phyloP scores from a whole-genome alignment of 2,797 vertebrate species.

The Chaunax sp. region DNA sequence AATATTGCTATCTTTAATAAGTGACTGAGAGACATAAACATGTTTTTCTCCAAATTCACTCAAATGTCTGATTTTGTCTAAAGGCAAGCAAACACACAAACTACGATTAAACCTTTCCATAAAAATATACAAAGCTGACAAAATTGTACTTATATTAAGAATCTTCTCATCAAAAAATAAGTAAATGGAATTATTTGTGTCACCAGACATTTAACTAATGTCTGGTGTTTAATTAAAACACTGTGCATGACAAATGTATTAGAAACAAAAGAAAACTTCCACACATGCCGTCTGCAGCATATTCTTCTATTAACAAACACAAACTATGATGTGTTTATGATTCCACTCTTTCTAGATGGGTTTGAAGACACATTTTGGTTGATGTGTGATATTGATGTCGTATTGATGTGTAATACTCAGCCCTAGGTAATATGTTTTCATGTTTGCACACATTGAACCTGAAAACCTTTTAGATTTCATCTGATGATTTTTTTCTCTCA shows the following conservation, averaged over 20 bases:
- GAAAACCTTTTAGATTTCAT: constrained; percentile 16
- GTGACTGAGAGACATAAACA: background rate
- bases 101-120: too few relatives aligned
- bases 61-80: background rate
- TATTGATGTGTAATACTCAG: background rate
- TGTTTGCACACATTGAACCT: background rate
- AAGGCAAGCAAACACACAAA: too few relatives aligned
- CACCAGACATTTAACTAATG: too few relatives aligned
- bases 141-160: too few relatives aligned
- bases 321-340: background rate
- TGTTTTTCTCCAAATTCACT: background rate
- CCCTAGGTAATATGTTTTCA: background rate
- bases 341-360: background rate
- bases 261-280: background rate
- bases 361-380: background rate
- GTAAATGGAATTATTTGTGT: too few relatives aligned
- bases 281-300: background rate
- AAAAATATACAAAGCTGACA: too few relatives aligned
- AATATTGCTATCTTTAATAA: background rate
- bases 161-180: too few relatives aligned
- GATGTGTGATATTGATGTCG: too few relatives aligned
- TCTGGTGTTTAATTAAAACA: too few relatives aligned
- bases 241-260: background rate
- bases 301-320: background rate
- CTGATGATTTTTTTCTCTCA: background rate